These are phyloP conservation scores for Sitta europaea DNA, from an alignment of 2,113 vertebrate genomes.

Conservation along the genomic window DNA sequence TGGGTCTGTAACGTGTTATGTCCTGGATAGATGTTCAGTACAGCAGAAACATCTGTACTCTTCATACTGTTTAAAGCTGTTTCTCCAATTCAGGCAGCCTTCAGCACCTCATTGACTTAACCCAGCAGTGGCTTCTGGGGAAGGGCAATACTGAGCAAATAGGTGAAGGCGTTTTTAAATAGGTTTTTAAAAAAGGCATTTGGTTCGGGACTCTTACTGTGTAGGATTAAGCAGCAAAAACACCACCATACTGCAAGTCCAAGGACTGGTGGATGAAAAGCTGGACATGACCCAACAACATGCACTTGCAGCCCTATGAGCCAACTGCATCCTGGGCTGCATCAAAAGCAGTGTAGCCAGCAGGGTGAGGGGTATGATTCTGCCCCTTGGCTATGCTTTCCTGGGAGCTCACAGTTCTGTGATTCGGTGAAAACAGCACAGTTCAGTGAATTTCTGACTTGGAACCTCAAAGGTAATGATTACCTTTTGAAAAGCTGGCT, in stretches of 20 bases:
- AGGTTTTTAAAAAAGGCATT: not conserved
- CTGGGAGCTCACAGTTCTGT: not conserved
- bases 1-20: not conserved
- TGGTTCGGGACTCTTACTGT: not conserved
- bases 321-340: accelerated
- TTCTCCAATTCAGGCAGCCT: not conserved
- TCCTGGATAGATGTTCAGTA: not conserved
- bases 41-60: not conserved
- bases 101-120: not conserved
- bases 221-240: not conserved
- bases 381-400: not conserved
- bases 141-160: not conserved
- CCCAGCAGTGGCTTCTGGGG: not conserved
- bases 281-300: accelerated
- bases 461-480: not conserved
- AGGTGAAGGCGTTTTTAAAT: not conserved
- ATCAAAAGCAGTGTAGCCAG: not conserved
- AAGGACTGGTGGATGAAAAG: not conserved
- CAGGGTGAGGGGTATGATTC: not conserved
- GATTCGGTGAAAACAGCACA: not conserved
- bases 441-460: not conserved
- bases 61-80: not conserved
- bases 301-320: not conserved
- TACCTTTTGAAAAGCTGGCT: not conserved
- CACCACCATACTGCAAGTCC: not conserved